Evolutionary conservation across 2,888 invertebrate species (phyloP), one percentile per base, ranked within the genome.

Genomic region (Cynaeus angustus): DNA sequence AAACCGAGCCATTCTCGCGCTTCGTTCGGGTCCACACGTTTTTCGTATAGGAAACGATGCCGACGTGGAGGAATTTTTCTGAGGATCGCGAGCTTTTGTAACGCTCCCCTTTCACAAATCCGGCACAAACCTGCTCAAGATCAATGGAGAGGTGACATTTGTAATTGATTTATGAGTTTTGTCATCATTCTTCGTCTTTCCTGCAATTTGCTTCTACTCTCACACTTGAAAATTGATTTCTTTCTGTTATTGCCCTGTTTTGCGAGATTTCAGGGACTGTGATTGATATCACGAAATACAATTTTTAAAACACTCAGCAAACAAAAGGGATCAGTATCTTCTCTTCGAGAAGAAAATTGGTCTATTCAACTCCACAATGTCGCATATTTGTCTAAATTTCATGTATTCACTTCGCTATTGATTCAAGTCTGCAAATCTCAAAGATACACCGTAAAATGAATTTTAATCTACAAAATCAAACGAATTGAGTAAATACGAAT

Each of bases 151-250:
- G 65, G 70, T 75, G 75, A 75, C 76, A 74, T 70, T 71, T 73
- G 72, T 76, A 76, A 77, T 75, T 77, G 76, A 77, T 77, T 77
- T 75, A 77, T 77, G 77, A 76, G 72, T 71, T 75, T 75, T 74
- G 71, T 66, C 73, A 69, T 72, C 70, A 64, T 69, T 65, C 68
- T 66, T 59, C 71, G 64, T 66, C 70, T 67, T 66, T 61, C 68
- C 67, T 62, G 58, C 58, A 69, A 73, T 74, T 73, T 69, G 68
- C 72, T 72, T 72, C 66, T 67, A 65, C 64, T 64, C 66, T 59
- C 67, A 53, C 68, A 64, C 58, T 68, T 53, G 50, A 53, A 30
- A 65, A 65, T 69, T 65, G 69, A 58, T 68, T 68, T 38, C 58
- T 26, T 68, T 53, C 56, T 38, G 59, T 38, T 30, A 38, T 46